Evolutionary conservation across 2,113 vertebrate genomes (phyloP), one percentile per base, ranked within the genome.

Genomic region (Neofelis nebulosa): DNA sequence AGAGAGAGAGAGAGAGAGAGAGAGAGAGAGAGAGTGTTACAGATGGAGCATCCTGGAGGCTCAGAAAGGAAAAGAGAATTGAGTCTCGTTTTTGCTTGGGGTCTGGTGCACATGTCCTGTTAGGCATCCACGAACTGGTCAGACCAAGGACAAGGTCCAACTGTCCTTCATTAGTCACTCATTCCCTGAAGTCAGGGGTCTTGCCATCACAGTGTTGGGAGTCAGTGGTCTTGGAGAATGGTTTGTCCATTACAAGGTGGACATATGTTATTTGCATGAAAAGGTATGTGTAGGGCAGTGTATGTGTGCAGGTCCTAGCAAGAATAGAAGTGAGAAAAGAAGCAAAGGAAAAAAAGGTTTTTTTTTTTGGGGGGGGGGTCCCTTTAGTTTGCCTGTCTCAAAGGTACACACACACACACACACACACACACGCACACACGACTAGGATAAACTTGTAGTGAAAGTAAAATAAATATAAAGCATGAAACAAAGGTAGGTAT

Each of bases 381-480:
- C 21, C 25, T 25, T 45, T 38, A 45, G 38, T 74, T 45, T 74
- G 6, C 38, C 12, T 74, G 23, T 74, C 23, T 45, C 25, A 74
- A 15, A 7, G 38, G 13, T 36, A 79, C 23, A 52, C 16, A 14
- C 9, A 50, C 3, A 21, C 38, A 79, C 23, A 52, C 16, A 18
- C 9, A 19, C 18, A 19, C 18, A 19, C 16, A 19, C 55, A 5
- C 14, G 12, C 12, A 79, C 3, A 74, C 3, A 38, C 5, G 13
- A 9, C 48, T 3, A 76, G 25, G 19, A 83, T 83, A 74, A 74
- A 71, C 8, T 61, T 79, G 19, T 38, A 45, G 12, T 38, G 76
- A 91, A 85, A 27, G 5, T 73, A 83, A 69, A 89, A 55, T 38
- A 66, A 92, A 88, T 71, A 52, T 57, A 74, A 91, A 97, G 23